Base-by-base conservation (phyloP, 2,113 vertebrate species). In the Ailuropoda melanoleuca region DNA sequence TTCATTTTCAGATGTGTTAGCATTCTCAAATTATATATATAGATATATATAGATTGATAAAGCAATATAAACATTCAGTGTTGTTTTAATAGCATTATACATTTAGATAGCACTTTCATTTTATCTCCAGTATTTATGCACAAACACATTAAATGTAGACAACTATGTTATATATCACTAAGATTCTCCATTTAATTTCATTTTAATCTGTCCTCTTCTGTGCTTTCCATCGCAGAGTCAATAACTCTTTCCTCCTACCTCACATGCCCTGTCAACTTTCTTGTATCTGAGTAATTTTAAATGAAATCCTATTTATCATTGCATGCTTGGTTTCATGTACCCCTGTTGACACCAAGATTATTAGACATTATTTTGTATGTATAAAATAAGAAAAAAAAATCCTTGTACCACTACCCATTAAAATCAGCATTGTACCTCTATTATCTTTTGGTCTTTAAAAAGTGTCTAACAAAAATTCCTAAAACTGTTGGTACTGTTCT, bases 111-210 rank as follows among this genome's bases (percentile, higher is more conserved):
- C n/a, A 86, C 75, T 83, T 97, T 94, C n/a, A 97, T 97, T 97
- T 96, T 92, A 74, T 56, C 34, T 93, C 31, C 34, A 70, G 29
- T 56, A 84, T 95, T 98, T 98, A 94, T 95, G 77, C 82, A 88
- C 84, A 92, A 62, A 81, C n/a, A 56, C 77, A 93, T 97, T 88
- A 95, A 97, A 95, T 91, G 26, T 62, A 95, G 93, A 75, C 29
- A 97, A 82, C 64, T 53, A 90, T 70, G 53, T 75, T 92, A 93
- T 97, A 68, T 95, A 97, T 95, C 64, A 90, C 68, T 80, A 97
- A 96, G 95, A 90, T 19, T 93, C 88, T 95, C 88, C 21, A 78
- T 96, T 97, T 98, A 92, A 82, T 96, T 98, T 96, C 93, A 91
- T 81, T 97, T 98, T 98, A 77, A 83, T 86, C 43, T 90, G 10